phyloP scores from a whole-genome alignment of 2,797 vertebrate genomes.

The Semotilus atromaculatus region DNA sequence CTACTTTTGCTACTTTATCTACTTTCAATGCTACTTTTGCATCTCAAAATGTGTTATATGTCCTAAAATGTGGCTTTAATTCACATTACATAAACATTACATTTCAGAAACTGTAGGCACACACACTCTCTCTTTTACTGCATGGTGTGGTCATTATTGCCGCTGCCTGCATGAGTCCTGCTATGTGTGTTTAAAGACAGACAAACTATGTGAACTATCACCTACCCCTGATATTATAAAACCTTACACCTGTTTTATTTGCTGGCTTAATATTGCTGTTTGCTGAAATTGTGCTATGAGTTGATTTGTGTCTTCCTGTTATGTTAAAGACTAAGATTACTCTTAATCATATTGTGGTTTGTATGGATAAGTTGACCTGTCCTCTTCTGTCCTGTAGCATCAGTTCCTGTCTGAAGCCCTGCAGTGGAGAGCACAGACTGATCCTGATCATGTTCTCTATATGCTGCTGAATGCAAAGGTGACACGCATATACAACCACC shows the following conservation, averaged over 20 bases:
- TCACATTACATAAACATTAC: background rate
- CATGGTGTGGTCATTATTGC: slow-evolving; percentile 25
- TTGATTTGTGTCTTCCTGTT: slow-evolving; percentile 4
- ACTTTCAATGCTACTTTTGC: background rate
- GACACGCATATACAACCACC: background rate
- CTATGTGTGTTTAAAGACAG: slow-evolving; percentile 27
- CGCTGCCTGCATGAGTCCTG: slow-evolving; percentile 46
- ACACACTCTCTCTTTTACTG: background rate
- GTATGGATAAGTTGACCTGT: background rate
- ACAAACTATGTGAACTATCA: slow-evolving; percentile 16
- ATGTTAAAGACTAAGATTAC: background rate
- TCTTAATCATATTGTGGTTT: background rate
- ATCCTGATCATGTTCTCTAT: slow-evolving; percentile 94
- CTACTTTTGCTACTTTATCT: background rate
- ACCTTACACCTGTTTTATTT: background rate
- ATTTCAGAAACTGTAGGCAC: background rate
- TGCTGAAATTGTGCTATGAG: background rate
- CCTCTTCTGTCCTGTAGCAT: slow-evolving; percentile 78
- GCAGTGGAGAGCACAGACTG: slow-evolving; percentile 93
- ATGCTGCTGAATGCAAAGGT: slow-evolving; percentile 96
- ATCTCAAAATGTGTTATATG: background rate
- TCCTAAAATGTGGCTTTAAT: background rate
- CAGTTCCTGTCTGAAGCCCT: slow-evolving; percentile 96
- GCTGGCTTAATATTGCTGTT: slow-evolving; percentile 4
- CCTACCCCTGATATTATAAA: background rate